Conservation (phyloP, 2,888 invertebrate genomes). For the Coenonympha arcania region DNA sequence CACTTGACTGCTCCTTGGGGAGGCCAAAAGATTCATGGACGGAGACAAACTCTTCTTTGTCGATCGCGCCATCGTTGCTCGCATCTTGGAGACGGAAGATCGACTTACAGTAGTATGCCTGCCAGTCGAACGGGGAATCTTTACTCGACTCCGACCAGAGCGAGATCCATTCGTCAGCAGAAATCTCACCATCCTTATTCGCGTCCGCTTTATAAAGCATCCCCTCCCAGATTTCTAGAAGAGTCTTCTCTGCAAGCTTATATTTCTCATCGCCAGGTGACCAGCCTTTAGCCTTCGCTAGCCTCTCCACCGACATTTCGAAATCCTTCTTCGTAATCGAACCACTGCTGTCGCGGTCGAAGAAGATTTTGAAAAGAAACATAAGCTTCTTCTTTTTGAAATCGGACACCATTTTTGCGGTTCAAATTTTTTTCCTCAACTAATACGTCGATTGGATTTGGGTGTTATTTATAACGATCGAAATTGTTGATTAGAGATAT, state of each 20-base stretch:
- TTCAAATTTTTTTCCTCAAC: constrained; percentile 2
- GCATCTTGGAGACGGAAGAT: constrained; percentile 91
- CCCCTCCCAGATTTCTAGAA: constrained; percentile 88
- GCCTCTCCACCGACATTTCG: constrained; percentile 86
- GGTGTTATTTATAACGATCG: constrained; percentile 16
- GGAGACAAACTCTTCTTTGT: constrained; percentile 85
- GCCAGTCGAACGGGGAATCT: constrained; percentile 85
- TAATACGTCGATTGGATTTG: background rate
- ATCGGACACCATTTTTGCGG: constrained; percentile 79
- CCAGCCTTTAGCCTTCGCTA: constrained; percentile 86
- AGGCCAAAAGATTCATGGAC: constrained; percentile 87
- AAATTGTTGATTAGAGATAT: constrained; percentile 22
- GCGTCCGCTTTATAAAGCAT: constrained; percentile 84
- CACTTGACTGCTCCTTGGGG: constrained; percentile 79
- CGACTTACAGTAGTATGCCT: constrained; percentile 86
- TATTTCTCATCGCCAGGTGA: constrained; percentile 79
- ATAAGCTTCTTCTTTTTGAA: constrained; percentile 91
- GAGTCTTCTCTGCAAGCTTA: constrained; percentile 80
- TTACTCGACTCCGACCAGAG: constrained; percentile 89
- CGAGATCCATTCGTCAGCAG: constrained; percentile 88
- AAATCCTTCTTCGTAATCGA: constrained; percentile 90
- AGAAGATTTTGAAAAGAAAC: constrained; percentile 89
- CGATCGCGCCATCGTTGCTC: constrained; percentile 83
- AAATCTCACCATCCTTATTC: constrained; percentile 88
- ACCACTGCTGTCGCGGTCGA: constrained; percentile 91